Evolutionary conservation across 2,797 vertebrate genomes (phyloP).

Genomic region (Tapirus indicus): DNA sequence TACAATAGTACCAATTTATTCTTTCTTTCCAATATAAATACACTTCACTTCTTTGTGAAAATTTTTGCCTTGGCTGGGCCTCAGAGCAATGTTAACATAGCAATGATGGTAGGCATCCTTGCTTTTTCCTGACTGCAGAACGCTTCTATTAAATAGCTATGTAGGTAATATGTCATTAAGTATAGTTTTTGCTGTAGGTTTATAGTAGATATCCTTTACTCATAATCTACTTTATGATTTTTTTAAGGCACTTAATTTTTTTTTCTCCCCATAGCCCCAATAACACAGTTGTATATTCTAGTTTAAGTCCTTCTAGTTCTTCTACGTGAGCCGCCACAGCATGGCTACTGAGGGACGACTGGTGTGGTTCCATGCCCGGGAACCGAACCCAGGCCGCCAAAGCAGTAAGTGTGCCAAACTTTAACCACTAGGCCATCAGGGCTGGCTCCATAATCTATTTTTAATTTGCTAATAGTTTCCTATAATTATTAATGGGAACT

Average conservation of each 20-base stretch:
- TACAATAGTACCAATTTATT: neutral
- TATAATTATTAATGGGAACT: neutral
- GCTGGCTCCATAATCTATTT: neutral
- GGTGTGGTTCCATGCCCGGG: too few relatives aligned
- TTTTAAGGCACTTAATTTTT: too few relatives aligned
- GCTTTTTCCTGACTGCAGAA: neutral
- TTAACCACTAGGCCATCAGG: too few relatives aligned
- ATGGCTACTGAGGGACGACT: too few relatives aligned
- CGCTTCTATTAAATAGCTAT: neutral
- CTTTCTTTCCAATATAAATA: neutral
- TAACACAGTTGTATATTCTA: too few relatives aligned
- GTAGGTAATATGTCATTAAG: neutral
- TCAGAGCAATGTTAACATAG: neutral
- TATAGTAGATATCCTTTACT: neutral
- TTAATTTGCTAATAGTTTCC: neutral
- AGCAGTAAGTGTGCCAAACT: too few relatives aligned
- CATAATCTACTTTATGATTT: neutral
- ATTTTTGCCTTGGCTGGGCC: neutral
- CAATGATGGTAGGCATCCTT: neutral
- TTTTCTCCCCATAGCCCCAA: too few relatives aligned
- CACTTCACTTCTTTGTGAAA: neutral
- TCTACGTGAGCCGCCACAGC: too few relatives aligned
- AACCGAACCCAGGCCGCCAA: too few relatives aligned
- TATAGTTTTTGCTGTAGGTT: neutral
- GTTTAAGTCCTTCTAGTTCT: too few relatives aligned